Percentiles rank a stretch among this genome's conserved stretches.
Conservation (phyloP, 2,888 invertebrate species). For the Alcis repandata region DNA sequence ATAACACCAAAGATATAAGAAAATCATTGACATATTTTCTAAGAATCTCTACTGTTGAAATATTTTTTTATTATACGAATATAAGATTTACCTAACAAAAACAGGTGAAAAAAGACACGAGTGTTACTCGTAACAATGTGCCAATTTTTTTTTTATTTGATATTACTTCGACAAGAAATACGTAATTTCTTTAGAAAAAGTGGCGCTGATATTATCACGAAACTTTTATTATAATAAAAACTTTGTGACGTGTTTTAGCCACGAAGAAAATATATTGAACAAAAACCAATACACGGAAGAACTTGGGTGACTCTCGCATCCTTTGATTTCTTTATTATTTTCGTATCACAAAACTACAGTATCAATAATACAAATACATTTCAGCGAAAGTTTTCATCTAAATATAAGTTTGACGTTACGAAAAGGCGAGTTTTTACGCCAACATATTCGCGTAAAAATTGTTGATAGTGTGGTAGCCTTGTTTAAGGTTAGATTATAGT, state of each 20-base stretch:
- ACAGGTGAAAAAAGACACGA: neutral
- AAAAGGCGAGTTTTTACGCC: too few species aligned
- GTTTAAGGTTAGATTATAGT: too few species aligned
- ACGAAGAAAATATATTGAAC: conserved; percentile 13
- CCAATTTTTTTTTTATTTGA: too few species aligned
- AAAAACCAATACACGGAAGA: conserved; percentile 11
- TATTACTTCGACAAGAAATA: conserved; percentile 16
- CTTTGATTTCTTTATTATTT: conserved; percentile 17
- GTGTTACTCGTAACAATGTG: neutral
- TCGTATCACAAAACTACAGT: neutral
- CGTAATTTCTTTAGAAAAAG: conserved; percentile 12
- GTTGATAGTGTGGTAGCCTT: too few species aligned
- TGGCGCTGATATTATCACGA: conserved; percentile 21
- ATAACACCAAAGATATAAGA: too few species aligned
- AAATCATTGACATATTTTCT: too few species aligned
- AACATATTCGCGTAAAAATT: too few species aligned
- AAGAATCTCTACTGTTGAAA: too few species aligned
- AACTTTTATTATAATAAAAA: conserved; percentile 37
- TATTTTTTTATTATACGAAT: neutral
- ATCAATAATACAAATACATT: conserved; percentile 3
- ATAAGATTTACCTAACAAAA: neutral
- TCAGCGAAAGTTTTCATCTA: neutral
- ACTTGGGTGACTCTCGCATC: conserved; percentile 7
- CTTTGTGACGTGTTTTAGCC: conserved; percentile 22
- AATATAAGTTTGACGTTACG: too few species aligned